These are phyloP conservation scores for Mastacembelus armatus DNA, from an alignment of 2,797 vertebrate genomes.

Conservation along the genomic window DNA sequence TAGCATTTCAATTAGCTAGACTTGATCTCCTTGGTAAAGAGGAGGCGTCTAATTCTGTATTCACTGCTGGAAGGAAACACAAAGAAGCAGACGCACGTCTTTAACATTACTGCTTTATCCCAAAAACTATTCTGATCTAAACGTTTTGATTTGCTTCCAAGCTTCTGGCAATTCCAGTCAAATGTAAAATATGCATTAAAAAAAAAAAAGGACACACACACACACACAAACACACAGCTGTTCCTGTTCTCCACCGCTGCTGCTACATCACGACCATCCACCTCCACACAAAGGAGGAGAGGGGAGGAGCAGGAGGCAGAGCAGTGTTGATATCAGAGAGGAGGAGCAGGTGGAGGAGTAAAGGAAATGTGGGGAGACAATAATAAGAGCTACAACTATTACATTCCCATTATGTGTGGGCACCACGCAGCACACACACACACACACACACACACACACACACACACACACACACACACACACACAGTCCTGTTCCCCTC, in stretches of 20 bases:
- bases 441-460: no score
- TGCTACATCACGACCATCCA: slow-evolving; percentile 8
- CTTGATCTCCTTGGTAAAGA: not conserved
- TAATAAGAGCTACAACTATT: slow-evolving; percentile 14
- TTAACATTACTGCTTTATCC: no score
- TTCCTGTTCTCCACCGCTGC: slow-evolving; percentile 6
- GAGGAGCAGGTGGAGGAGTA: not conserved
- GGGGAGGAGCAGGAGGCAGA: slow-evolving; percentile 19
- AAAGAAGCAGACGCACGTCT: not conserved
- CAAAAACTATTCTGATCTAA: no score
- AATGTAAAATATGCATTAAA: not conserved
- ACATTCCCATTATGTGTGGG: slow-evolving; percentile 30
- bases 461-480: no score
- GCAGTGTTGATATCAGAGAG: not conserved
- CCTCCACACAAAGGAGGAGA: slow-evolving; percentile 25
- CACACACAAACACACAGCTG: slow-evolving; percentile 1
- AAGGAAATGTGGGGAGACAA: not conserved
- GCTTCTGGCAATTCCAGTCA: not conserved
- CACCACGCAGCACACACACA: slow-evolving; percentile 10
- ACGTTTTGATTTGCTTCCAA: no score
- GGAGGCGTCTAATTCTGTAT: not conserved
- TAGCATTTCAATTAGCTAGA: not conserved
- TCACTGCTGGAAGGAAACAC: not conserved
- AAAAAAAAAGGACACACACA: not conserved
- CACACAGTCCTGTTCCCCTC: slow-evolving; percentile 26